A percentile compares a stretch with the other conserved stretches of the same genome.
These are phyloP conservation scores for Meloidogyne chitwoodi DNA, from an alignment of 1,140 invertebrate genomes.

Conservation along the genomic window DNA sequence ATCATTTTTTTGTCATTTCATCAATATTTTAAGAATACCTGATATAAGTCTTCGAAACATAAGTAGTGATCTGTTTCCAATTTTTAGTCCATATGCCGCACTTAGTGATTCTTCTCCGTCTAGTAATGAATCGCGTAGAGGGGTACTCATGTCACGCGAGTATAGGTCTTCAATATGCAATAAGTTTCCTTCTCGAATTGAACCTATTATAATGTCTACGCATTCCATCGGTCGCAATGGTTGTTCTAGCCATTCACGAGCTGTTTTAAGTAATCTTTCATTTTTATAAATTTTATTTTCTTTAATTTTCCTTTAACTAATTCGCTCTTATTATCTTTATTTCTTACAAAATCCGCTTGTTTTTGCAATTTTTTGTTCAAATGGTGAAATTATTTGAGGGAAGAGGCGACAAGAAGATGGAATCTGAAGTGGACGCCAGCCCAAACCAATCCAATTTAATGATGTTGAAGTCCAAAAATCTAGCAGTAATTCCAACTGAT, in stretches of 20 bases:
- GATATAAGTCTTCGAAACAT: slow-evolving; percentile 44
- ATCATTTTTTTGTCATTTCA: no score
- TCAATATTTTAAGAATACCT: slow-evolving; percentile 24
- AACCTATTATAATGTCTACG: slow-evolving; percentile 39
- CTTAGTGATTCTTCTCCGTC: slow-evolving; percentile 45
- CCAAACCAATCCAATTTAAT: slow-evolving; percentile 28
- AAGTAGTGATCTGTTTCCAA: slow-evolving; percentile 25
- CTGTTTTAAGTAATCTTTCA: slow-evolving; percentile 1
- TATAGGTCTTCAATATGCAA: slow-evolving; percentile 49
- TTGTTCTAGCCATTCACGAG: slow-evolving; percentile 25
- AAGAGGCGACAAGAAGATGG: slow-evolving; percentile 40
- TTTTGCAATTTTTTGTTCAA: not conserved
- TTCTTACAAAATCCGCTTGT: slow-evolving; percentile 19
- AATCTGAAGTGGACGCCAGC: slow-evolving; percentile 42
- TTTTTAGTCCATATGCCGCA: slow-evolving; percentile 39
- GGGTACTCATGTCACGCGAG: slow-evolving; percentile 45
- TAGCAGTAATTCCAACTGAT: slow-evolving; percentile 42
- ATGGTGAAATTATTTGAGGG: slow-evolving; percentile 21
- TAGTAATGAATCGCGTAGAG: slow-evolving; percentile 30
- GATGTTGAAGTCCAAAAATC: slow-evolving; percentile 32
- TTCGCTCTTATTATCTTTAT: no score
- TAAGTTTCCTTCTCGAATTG: slow-evolving; percentile 34
- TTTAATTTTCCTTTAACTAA: no score
- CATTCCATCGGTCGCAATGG: slow-evolving; percentile 47
- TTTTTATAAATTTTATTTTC: not conserved